phyloP scores from a whole-genome alignment of 1,140 invertebrate species.

The Meloidogyne hapla region DNA sequence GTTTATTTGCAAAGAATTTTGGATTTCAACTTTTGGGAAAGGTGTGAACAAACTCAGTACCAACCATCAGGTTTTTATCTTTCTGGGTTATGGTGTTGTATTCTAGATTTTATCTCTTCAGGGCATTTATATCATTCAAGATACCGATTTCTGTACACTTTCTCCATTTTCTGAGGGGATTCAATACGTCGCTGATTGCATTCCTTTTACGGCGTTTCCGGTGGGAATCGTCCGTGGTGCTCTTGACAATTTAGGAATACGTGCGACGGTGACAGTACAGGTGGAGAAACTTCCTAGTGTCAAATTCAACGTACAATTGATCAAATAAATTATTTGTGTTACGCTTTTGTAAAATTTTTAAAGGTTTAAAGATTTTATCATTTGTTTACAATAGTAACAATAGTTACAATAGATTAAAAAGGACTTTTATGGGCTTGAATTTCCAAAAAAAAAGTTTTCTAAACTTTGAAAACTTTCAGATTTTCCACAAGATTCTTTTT shows the following conservation, averaged over 20 bases:
- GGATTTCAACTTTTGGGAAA: constrained; percentile 92
- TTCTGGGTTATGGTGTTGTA: too few relatives aligned
- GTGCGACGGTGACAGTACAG: constrained; percentile 89
- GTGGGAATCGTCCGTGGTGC: constrained; percentile 91
- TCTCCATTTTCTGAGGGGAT: constrained; percentile 81
- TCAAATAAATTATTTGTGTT: constrained; percentile 19
- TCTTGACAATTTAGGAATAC: constrained; percentile 87
- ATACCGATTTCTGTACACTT: constrained; percentile 87
- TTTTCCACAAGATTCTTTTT: too few relatives aligned
- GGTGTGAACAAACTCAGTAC: constrained; percentile 97
- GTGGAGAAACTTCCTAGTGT: constrained; percentile 86
- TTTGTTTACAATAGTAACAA: too few relatives aligned
- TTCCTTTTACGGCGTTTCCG: constrained; percentile 88
- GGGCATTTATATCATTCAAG: constrained; percentile 95
- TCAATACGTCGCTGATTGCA: constrained; percentile 86
- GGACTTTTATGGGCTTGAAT: too few relatives aligned
- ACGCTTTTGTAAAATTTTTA: too few relatives aligned
- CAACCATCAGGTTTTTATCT: constrained; percentile 77
- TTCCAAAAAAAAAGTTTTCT: too few relatives aligned
- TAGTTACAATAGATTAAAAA: too few relatives aligned
- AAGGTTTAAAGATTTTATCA: too few relatives aligned
- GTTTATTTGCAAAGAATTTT: constrained; percentile 98
- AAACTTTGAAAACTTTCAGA: too few relatives aligned
- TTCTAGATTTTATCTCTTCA: constrained; percentile 52
- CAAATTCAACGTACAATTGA: constrained; percentile 73